A percentile compares a stretch with the other conserved stretches of the same genome.
Evolutionary conservation across 1,140 invertebrate genomes (phyloP).

Genomic region (Philotrypesis tridentata): DNA sequence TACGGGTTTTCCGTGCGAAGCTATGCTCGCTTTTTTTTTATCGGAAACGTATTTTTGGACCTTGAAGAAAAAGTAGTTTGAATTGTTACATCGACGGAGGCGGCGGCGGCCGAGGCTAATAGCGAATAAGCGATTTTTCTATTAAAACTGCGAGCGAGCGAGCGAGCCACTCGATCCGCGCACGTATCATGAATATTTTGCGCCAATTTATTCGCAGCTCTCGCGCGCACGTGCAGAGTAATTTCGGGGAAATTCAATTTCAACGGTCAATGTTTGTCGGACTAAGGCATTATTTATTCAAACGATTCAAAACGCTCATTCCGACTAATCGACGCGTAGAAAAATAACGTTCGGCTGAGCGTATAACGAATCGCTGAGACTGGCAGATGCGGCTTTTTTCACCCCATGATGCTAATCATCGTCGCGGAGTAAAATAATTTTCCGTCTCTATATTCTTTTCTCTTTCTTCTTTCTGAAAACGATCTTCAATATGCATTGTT

Average conservation of each 20-base stretch:
- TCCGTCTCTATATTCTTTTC: too few species aligned
- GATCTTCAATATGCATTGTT: too few species aligned
- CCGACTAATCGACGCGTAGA: conserved; percentile 30
- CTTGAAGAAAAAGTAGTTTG: neutral
- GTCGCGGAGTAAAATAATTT: too few species aligned
- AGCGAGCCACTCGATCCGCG: neutral
- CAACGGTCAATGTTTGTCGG: conserved; percentile 36
- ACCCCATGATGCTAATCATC: neutral
- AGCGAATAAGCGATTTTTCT: neutral
- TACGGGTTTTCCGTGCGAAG: too few species aligned
- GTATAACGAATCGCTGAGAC: too few species aligned
- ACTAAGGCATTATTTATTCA: conserved; percentile 24
- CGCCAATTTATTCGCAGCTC: conserved; percentile 8
- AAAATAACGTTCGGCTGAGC: conserved; percentile 17
- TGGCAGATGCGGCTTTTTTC: neutral
- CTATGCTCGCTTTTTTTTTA: too few species aligned
- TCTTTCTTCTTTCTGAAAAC: too few species aligned
- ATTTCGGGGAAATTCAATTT: conserved; percentile 35
- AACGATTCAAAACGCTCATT: neutral
- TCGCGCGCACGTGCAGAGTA: neutral
- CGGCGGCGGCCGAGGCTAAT: neutral
- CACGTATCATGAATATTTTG: conserved; percentile 23
- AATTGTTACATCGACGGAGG: neutral
- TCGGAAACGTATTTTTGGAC: too few species aligned
- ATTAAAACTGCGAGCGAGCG: neutral